A percentile compares a stretch with the other conserved stretches of the same genome.
Evolutionary conservation across 1,140 invertebrate genomes (phyloP).

Genomic region (Phocides pigmalion): DNA sequence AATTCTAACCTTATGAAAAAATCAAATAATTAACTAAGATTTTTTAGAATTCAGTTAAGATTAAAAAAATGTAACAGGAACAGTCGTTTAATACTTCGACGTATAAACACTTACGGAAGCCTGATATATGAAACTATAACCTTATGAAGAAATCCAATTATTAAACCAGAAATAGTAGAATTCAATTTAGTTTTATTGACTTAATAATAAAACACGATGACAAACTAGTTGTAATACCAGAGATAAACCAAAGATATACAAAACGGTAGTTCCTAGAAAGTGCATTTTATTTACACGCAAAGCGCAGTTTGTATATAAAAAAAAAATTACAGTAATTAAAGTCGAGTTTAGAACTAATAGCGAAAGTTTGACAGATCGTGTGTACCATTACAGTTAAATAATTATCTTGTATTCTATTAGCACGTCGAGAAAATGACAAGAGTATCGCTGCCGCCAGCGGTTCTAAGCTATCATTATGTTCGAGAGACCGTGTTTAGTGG

Average conservation of each 20-base stretch:
- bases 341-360: conserved; percentile 18
- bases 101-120: no score
- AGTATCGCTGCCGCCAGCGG: conserved; percentile 48
- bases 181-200: conserved; percentile 11
- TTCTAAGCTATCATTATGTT: conserved; percentile 53
- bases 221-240: conserved; percentile 14
- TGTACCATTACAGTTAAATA: conserved; percentile 49
- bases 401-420: conserved; percentile 67
- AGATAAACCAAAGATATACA: conserved; percentile 1
- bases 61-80: no score
- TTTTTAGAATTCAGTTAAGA: no score
- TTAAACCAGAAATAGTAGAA: not conserved
- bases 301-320: conserved; percentile 1
- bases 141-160: not conserved
- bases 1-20: no score
- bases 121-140: no score
- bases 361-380: conserved; percentile 15
- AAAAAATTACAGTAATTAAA: conserved; percentile 24
- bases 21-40: no score
- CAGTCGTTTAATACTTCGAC: no score
- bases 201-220: conserved; percentile 8
- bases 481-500: conserved; percentile 41
- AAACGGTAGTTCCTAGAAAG: conserved; percentile 13
- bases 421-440: conserved; percentile 70
- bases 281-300: conserved; percentile 1